Conservation (phyloP, 2,888 invertebrate species). For the Venustoraphidia nigricollis region DNA sequence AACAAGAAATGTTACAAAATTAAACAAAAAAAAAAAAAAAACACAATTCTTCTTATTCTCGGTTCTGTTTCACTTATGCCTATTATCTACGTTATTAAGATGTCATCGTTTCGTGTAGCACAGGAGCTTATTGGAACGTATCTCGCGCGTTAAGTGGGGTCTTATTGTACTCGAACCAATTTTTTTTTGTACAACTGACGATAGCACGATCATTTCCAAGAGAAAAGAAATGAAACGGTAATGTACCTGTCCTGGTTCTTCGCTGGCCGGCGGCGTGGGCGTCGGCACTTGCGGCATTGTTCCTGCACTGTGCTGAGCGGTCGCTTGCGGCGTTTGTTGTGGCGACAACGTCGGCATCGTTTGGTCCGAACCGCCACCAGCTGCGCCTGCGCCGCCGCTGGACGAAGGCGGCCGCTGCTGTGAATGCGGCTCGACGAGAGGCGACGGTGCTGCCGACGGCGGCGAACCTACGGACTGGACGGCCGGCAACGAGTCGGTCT, state of each 20-base stretch:
- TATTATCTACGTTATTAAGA: too few relatives aligned
- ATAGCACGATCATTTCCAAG: too few relatives aligned
- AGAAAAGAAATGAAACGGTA: too few relatives aligned
- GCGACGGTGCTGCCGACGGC: conserved; percentile 51
- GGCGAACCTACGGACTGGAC: conserved; percentile 45
- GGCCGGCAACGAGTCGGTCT: conserved; percentile 34
- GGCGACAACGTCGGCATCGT: conserved; percentile 60
- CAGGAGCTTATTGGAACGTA: too few relatives aligned
- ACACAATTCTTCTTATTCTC: too few relatives aligned
- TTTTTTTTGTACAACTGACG: too few relatives aligned
- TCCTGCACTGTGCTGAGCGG: conserved; percentile 19
- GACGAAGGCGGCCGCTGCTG: conserved; percentile 52
- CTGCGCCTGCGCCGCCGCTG: conserved; percentile 44
- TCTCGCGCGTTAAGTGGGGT: too few relatives aligned
- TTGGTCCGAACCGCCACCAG: conserved; percentile 35
- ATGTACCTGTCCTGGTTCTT: conserved; percentile 18
- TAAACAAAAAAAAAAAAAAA: too few relatives aligned
- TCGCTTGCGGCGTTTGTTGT: conserved; percentile 35
- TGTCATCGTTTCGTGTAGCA: too few relatives aligned
- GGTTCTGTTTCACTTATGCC: too few relatives aligned
- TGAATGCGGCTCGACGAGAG: conserved; percentile 52
- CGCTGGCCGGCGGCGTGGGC: conserved; percentile 21
- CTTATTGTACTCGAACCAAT: too few relatives aligned
- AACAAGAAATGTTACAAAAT: too few relatives aligned
- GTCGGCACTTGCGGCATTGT: conserved; percentile 17